Percentiles rank a stretch among this genome's conserved stretches.
Conservation (phyloP, 2,113 vertebrate species). For the Pica pica region DNA sequence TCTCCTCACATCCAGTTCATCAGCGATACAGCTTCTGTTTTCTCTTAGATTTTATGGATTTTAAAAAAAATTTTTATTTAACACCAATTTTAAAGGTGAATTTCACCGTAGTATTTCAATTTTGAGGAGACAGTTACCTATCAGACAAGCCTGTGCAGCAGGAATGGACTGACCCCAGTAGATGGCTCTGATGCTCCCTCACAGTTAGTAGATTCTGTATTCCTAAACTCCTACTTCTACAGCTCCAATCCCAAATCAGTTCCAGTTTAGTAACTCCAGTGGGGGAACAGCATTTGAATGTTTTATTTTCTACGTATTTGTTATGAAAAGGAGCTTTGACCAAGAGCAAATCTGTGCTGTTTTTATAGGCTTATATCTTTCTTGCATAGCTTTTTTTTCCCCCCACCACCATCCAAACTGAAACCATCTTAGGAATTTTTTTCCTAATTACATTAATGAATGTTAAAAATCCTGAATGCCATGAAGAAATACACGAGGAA, state of each 20-base stretch:
- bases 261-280: neutral
- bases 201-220: neutral
- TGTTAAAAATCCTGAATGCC: neutral
- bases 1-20: neutral
- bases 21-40: neutral
- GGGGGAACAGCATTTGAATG: neutral
- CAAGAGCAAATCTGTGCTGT: neutral
- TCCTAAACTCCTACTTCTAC: neutral
- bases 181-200: conserved; percentile 56
- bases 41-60: neutral
- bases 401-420: neutral
- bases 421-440: neutral
- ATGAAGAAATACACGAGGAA: neutral
- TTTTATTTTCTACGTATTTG: neutral
- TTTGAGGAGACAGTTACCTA: neutral
- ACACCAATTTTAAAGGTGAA: neutral
- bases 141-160: neutral
- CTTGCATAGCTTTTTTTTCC: neutral
- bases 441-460: neutral
- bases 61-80: neutral
- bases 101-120: neutral
- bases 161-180: conserved; percentile 29
- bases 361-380: neutral
- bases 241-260: neutral
- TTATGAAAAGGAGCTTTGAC: neutral